These are phyloP conservation scores for Salarias fasciatus DNA, from an alignment of 2,797 vertebrate genomes.

Conservation along the genomic window DNA sequence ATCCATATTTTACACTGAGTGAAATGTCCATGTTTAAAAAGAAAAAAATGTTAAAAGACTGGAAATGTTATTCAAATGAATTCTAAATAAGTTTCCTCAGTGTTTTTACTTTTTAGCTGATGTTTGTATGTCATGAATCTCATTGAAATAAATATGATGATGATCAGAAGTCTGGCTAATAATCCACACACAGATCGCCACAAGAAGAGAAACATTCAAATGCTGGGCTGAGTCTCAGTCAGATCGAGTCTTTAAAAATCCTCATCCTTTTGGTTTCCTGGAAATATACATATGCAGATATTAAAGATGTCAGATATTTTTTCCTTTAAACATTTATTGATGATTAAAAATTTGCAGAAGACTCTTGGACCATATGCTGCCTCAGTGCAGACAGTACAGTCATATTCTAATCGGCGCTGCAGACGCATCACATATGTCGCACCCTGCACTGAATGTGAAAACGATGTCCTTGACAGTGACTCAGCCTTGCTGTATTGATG, in stretches of 20 bases:
- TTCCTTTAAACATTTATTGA: conserved; percentile 39
- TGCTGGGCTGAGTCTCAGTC: conserved; percentile 7
- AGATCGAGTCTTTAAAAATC: conserved; percentile 25
- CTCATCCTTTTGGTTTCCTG: conserved; percentile 42
- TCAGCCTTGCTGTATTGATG: conserved; percentile 60
- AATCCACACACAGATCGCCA: conserved; percentile 7
- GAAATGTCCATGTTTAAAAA: conserved; percentile 10
- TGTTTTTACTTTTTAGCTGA: conserved; percentile 34
- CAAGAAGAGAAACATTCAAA: conserved; percentile 9
- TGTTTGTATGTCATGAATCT: conserved; percentile 24
- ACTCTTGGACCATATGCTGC: conserved; percentile 64
- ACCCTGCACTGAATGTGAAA: conserved; percentile 50
- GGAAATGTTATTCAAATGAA: conserved; percentile 10
- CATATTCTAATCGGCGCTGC: conserved; percentile 52
- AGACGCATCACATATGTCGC: conserved; percentile 56
- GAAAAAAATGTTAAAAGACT: conserved; percentile 8
- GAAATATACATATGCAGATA: conserved; percentile 48
- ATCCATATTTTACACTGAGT: background rate
- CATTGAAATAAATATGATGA: conserved; percentile 35
- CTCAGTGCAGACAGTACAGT: conserved; percentile 35
- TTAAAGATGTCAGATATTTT: conserved; percentile 47
- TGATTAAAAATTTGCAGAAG: conserved; percentile 53
- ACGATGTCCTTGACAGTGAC: conserved; percentile 71
- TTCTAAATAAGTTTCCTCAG: conserved; percentile 14
- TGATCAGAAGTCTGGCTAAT: conserved; percentile 32